These are phyloP conservation scores for Brachyrhaphis roseni DNA, from an alignment of 2,797 vertebrate species.

Conservation along the genomic window DNA sequence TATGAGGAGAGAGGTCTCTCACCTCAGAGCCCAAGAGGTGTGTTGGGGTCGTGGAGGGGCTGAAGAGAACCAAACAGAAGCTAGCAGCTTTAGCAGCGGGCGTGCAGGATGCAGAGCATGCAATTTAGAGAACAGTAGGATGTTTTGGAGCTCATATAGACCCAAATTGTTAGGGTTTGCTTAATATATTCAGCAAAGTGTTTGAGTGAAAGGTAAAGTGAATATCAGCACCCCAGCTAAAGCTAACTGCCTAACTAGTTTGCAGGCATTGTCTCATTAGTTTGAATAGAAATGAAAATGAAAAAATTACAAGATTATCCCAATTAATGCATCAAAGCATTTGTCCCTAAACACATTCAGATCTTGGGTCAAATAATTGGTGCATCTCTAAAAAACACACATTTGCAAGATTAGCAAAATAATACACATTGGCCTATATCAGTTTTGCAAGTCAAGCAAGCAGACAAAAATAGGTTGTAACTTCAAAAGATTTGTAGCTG, in stretches of 20 bases:
- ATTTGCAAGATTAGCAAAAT: not conserved
- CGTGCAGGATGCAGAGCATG: not conserved
- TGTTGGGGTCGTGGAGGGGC: not conserved
- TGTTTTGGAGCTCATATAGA: not conserved
- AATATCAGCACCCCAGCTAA: not conserved
- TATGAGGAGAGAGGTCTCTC: not conserved
- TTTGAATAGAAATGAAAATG: not conserved
- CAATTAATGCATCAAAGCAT: not conserved
- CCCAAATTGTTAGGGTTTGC: not conserved
- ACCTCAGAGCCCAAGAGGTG: not conserved
- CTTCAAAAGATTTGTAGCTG: not conserved
- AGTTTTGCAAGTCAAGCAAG: conserved; percentile 3
- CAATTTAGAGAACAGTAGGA: not conserved
- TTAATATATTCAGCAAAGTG: not conserved
- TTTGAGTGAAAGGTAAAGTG: not conserved
- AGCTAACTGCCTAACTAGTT: not conserved
- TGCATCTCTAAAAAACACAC: not conserved
- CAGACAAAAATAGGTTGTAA: not conserved
- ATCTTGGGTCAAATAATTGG: not conserved
- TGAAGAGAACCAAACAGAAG: not conserved
- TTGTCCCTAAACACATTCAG: not conserved
- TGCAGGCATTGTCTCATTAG: not conserved
- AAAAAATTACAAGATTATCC: not conserved
- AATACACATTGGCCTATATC: not conserved
- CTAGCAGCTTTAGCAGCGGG: not conserved